Evolutionary conservation across 2,888 invertebrate species (phyloP).

Genomic region (Aricia artaxerxes): DNA sequence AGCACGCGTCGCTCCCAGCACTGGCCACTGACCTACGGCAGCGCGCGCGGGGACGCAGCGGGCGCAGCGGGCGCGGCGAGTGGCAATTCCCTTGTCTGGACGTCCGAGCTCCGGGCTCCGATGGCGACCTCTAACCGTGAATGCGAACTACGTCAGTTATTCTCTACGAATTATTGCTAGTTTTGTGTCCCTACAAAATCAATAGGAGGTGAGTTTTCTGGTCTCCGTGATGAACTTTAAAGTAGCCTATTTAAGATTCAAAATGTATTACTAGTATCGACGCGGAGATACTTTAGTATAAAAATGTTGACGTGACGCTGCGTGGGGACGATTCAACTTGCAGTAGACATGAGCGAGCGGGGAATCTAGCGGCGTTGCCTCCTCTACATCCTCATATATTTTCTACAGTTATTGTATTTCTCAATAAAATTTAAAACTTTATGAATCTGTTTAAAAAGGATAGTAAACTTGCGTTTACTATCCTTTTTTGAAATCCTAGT

Average conservation of each 20-base stretch:
- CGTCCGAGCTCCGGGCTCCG: conserved; percentile 30
- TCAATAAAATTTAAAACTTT: not conserved
- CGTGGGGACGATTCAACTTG: conserved; percentile 31
- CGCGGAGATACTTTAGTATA: conserved; percentile 39
- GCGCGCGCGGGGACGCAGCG: conserved; percentile 57
- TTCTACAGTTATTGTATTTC: not conserved
- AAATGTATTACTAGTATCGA: conserved; percentile 40
- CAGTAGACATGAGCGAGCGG: conserved; percentile 32
- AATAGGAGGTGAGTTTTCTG: conserved; percentile 42
- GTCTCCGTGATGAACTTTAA: conserved; percentile 40
- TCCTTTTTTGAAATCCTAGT: too few species aligned
- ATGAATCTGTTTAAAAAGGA: too few species aligned
- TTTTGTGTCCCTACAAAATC: conserved; percentile 57
- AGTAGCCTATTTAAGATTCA: conserved; percentile 41
- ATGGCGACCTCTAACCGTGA: conserved; percentile 39
- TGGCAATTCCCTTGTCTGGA: conserved; percentile 30
- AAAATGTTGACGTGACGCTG: conserved; percentile 40
- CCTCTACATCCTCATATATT: not conserved
- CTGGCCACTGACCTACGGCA: conserved; percentile 55
- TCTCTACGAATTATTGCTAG: conserved; percentile 66
- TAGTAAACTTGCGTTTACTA: too few species aligned
- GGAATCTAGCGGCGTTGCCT: conserved; percentile 56
- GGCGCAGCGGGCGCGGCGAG: conserved; percentile 60
- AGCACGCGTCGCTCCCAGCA: conserved; percentile 15
- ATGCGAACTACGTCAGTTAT: conserved; percentile 57